Percentiles rank a stretch among this genome's conserved stretches.
Evolutionary conservation across 2,888 invertebrate species (phyloP).

Genomic region (Tromatobia lineatoria): DNA sequence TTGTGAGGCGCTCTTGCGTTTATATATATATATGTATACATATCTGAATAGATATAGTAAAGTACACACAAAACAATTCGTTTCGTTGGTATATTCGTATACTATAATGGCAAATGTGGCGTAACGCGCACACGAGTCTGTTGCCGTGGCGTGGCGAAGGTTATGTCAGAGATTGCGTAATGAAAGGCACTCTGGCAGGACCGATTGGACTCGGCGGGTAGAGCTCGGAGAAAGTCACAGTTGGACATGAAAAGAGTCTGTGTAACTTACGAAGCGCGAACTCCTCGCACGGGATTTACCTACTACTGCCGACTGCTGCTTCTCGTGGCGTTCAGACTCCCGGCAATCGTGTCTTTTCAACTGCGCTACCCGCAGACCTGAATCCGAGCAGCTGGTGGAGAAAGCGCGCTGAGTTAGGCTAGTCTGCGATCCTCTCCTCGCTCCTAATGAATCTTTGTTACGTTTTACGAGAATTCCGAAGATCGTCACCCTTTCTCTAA

Average conservation of each 20-base stretch:
- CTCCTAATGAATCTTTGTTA: conserved; percentile 23
- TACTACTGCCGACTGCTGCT: background rate
- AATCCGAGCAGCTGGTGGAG: conserved; percentile 46
- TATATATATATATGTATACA: conserved; percentile 1
- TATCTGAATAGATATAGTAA: background rate
- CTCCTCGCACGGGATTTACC: conserved; percentile 21
- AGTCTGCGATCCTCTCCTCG: conserved; percentile 23
- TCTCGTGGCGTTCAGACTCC: conserved; percentile 20
- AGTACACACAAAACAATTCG: conserved; percentile 21
- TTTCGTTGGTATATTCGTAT: conserved; percentile 22
- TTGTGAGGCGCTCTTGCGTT: background rate
- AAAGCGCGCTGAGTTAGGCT: conserved; percentile 55
- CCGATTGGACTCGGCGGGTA: conserved; percentile 70
- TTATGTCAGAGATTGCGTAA: conserved; percentile 85
- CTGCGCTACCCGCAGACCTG: conserved; percentile 18
- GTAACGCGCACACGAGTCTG: conserved; percentile 76
- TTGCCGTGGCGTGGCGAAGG: conserved; percentile 82
- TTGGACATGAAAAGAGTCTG: conserved; percentile 68
- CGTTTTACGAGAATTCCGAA: conserved; percentile 37
- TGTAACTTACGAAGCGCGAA: conserved; percentile 49
- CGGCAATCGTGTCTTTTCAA: conserved; percentile 55
- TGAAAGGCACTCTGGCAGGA: conserved; percentile 71
- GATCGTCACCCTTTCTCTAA: conserved; percentile 7
- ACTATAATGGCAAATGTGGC: conserved; percentile 77
- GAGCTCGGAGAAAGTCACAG: conserved; percentile 73